Percentiles rank a stretch among this genome's conserved stretches.
phyloP scores from a whole-genome alignment of 92 coral and sea anemone genomes.

The Zoanthus gigantus region DNA sequence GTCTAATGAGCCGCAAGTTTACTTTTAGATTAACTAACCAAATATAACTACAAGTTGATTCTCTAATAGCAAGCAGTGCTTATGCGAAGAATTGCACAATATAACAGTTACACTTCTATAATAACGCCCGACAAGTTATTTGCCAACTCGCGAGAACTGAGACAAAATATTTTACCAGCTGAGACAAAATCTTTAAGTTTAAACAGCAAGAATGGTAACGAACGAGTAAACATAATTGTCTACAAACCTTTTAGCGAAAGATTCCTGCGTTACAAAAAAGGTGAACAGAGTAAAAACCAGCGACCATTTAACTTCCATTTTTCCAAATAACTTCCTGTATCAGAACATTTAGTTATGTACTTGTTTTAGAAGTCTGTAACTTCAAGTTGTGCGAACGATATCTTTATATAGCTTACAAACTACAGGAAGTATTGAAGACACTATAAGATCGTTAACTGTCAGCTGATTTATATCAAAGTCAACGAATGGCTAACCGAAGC shows the following conservation, averaged over 20 bases:
- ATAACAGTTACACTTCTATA: too few relatives aligned
- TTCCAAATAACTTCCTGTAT: neutral
- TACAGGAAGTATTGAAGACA: neutral
- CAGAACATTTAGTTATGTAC: neutral
- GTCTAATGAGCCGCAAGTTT: too few relatives aligned
- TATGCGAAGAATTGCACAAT: too few relatives aligned
- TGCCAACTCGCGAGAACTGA: too few relatives aligned
- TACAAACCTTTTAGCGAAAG: slow-evolving; percentile 8
- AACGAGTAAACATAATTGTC: neutral
- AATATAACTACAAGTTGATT: too few relatives aligned
- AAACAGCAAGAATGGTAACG: neutral
- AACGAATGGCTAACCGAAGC: neutral
- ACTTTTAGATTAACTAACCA: too few relatives aligned
- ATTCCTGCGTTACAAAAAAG: slow-evolving; percentile 1
- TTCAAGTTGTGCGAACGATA: neutral
- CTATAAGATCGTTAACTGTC: too few relatives aligned
- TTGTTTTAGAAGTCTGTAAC: neutral
- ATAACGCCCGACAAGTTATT: too few relatives aligned
- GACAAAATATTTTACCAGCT: too few relatives aligned
- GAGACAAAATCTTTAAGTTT: neutral
- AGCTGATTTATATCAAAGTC: neutral
- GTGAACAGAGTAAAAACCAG: neutral
- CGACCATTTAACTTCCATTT: slow-evolving; percentile 9
- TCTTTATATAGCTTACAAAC: neutral
- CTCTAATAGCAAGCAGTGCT: too few relatives aligned